Evolutionary conservation across 2,888 invertebrate genomes (phyloP), one percentile per base, ranked within the genome.

Genomic region (Drosophila lacicola): DNA sequence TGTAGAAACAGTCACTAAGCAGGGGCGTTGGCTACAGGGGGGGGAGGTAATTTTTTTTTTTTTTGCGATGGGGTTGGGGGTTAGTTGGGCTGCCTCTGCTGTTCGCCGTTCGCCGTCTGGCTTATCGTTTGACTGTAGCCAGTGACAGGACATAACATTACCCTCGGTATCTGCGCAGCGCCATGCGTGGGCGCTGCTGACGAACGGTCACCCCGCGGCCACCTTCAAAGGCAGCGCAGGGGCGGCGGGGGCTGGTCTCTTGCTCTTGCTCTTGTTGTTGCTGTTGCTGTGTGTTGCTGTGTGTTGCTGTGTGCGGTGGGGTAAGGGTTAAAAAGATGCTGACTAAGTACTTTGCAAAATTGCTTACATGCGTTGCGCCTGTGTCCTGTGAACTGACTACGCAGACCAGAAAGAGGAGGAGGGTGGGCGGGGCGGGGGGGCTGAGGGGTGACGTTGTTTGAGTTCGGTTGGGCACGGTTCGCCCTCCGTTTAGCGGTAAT

Each of bases 321-420:
- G 55, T 63, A 74, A 76, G 87, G 89, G 80, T 79, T 64, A 64
- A 73, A 88, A 90, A 88, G 64, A 74, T 88, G 88, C 88, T 90
- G 90, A 88, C 90, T 88, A 90, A 90, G 88, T 90, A 90, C 88
- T 88, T 90, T 84, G 79, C 74, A 72, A 88, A 90, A 90, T 88
- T 90, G 88, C 79, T 80, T 84, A 82, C 74, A 87, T 83, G 88
- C 70, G 78, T 80, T 70, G 80, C 69, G 74, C 63, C 72, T 51
- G 67, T 61, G 51, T 61, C 64, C 61, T 77, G 69, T 14, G 49
- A 42, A 17, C 62, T 54, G 25, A n/a, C 36, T 39, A 14, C 25
- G 19, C 17, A 11, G 36, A 34, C 14, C 37, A 46, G 54, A 4
- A 13, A 5, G 17, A 17, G 4, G 4, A 37, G 29, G 21, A 21